These are phyloP conservation scores for Coptodon rendalli DNA, from an alignment of 2,113 vertebrate species.

Conservation along the genomic window DNA sequence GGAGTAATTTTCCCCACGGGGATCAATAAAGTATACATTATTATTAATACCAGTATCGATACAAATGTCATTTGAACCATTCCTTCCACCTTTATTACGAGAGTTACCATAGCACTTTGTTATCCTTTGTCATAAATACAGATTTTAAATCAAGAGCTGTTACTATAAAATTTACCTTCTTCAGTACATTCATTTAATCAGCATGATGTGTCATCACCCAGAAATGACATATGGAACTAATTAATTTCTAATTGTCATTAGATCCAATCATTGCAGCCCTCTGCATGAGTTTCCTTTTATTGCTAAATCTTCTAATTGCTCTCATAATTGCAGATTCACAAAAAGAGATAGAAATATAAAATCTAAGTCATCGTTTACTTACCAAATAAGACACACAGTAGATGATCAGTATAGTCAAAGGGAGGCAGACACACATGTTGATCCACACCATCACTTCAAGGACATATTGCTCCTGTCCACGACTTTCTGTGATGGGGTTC, in stretches of 20 bases:
- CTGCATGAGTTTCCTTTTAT: background rate
- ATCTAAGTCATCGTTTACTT: background rate
- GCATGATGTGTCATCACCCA: background rate
- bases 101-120: background rate
- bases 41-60: background rate
- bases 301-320: background rate
- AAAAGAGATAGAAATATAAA: background rate
- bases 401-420: background rate
- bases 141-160: background rate
- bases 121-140: background rate
- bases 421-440: background rate
- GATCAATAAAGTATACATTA: background rate
- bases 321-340: background rate
- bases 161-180: background rate
- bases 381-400: background rate
- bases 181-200: background rate
- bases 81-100: background rate
- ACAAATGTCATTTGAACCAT: background rate
- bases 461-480: background rate
- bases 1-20: background rate
- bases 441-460: background rate
- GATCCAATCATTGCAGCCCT: background rate
- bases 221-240: background rate
- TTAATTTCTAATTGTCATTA: background rate
- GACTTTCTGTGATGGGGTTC: background rate